Evolutionary conservation across 1,140 invertebrate species (phyloP), one percentile per base, ranked within the genome.

Genomic region (Ceratitis capitata): DNA sequence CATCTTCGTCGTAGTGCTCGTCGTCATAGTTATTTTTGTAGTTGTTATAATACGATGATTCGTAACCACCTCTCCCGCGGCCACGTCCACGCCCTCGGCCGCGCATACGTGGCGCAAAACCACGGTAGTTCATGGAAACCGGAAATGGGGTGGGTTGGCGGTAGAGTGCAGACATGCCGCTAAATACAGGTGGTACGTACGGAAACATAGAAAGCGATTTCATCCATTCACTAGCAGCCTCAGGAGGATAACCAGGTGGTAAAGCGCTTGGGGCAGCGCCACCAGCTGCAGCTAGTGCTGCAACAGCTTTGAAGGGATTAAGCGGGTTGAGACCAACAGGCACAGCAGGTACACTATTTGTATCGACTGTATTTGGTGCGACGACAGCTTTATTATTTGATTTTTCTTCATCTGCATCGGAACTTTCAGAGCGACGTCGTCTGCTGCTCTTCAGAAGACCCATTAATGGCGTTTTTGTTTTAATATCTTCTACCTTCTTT

Each of bases 401-500:
- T 61, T 85, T 85, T 56, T 83, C 39, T n/a, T 82, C 78, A 64
- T 84, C n/a, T 23, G 23, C 45, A 23, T 42, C 84, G 19, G 83
- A 35, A 7, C 26, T 9, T 69, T 82, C 35, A 29, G 49, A 83
- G 23, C 58, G 88, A 0, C 85, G 53, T 32, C 42, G 9, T 69
- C 32, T 39, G 16, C 90, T 90, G 42, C 84, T 87, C 42, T 91
- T 90, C 2, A 91, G 83, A 16, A 91, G 86, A 7, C 90, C 89
- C 84, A 89, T 85, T 7, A 91, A 86, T 4, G 87, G 90, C 29
- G 92, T 89, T 92, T 94, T 93, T 87, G 93, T 93, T 19, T 94
- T 89, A 0, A 94, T 93, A 51, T 94, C 92, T 47, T 93, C 92
- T 2, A 95, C 89, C 86, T 93, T 93, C 82, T 94, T 92, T 85